A percentile compares a stretch with the other conserved stretches of the same genome.
Evolutionary conservation across 1,140 invertebrate species (phyloP).

Genomic region (Diorhabda sublineata): DNA sequence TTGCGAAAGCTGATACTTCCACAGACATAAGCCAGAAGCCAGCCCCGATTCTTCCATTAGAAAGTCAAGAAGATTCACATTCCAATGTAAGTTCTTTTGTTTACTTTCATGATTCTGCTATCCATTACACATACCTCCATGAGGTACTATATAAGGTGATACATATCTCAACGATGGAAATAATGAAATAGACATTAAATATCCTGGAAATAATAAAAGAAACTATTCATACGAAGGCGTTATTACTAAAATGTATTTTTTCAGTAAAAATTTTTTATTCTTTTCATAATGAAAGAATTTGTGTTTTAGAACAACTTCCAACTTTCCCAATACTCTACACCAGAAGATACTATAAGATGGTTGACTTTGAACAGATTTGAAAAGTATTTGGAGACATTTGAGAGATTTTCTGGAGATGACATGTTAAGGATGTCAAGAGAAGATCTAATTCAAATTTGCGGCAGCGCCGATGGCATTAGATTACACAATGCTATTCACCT

Average conservation of each 20-base stretch:
- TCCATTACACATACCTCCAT: no score
- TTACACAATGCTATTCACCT: constrained; percentile 85
- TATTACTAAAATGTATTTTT: no score
- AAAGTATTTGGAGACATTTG: constrained; percentile 69
- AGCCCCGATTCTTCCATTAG: background rate
- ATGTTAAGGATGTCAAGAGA: constrained; percentile 80
- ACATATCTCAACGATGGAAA: no score
- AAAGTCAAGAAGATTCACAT: background rate
- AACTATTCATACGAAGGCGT: no score
- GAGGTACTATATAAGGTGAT: no score
- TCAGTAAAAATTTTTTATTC: no score
- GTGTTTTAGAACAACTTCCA: constrained; percentile 7
- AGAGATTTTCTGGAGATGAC: constrained; percentile 83
- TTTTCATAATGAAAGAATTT: no score
- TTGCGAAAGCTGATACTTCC: background rate
- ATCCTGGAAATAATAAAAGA: no score
- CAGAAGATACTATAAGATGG: constrained; percentile 72
- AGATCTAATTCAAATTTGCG: constrained; percentile 91
- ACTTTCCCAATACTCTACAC: constrained; percentile 23
- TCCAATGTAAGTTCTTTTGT: background rate
- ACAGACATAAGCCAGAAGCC: background rate
- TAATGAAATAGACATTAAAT: no score
- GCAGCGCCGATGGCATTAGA: constrained; percentile 84
- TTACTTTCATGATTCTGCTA: no score
- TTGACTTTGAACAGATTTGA: constrained; percentile 74